Evolutionary conservation across 1,140 invertebrate genomes (phyloP).

Genomic region (Hyles vespertilio): DNA sequence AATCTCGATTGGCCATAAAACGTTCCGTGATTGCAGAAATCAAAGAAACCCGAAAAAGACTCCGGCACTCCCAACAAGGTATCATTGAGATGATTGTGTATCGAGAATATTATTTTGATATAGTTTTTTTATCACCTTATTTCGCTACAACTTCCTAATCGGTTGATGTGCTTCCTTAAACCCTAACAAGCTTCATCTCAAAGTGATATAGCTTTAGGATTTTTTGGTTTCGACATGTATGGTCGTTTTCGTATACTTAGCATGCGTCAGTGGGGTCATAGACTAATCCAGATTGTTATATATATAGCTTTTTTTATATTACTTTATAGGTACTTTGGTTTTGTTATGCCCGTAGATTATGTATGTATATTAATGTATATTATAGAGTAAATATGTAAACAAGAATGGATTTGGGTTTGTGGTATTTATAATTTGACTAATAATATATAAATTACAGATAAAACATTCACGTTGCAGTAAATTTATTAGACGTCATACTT

Average conservation of each 20-base stretch:
- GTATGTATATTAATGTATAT: background rate
- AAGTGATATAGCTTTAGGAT: constrained; percentile 22
- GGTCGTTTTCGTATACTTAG: constrained; percentile 24
- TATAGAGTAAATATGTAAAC: background rate
- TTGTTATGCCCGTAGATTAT: too few species aligned
- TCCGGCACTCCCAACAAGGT: constrained; percentile 69
- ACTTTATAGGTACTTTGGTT: too few species aligned
- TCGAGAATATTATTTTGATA: constrained; percentile 17
- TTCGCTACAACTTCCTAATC: constrained; percentile 16
- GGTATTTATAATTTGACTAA: constrained; percentile 12
- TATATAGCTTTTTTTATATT: background rate
- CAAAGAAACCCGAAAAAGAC: constrained; percentile 73
- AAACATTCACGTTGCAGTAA: constrained; percentile 66
- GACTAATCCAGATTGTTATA: constrained; percentile 17
- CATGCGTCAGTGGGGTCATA: constrained; percentile 39
- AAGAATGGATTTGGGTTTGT: background rate
- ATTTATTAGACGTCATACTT: constrained; percentile 55
- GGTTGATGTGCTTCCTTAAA: constrained; percentile 23
- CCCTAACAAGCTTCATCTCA: constrained; percentile 34
- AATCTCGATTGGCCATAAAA: constrained; percentile 31
- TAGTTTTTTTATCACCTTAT: constrained; percentile 25
- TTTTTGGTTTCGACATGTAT: constrained; percentile 29
- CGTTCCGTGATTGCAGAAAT: constrained; percentile 67
- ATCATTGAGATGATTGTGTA: constrained; percentile 42
- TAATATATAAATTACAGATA: constrained; percentile 59